Conservation (phyloP, 2,113 vertebrate genomes). For the Tachysurus vachellii region DNA sequence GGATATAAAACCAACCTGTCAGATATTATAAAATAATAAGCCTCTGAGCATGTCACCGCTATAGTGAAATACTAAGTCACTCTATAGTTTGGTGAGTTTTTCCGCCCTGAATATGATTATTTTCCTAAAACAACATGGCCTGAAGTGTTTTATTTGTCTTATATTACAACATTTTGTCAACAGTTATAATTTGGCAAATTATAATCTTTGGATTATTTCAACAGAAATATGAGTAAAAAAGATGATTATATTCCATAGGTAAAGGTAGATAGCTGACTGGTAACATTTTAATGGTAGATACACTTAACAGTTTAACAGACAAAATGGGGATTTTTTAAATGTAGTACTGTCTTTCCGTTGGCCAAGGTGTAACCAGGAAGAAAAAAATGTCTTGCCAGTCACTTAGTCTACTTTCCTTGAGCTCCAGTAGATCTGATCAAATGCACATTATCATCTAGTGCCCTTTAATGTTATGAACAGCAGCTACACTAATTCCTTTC, state of each 20-base stretch:
- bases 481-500: too few species aligned
- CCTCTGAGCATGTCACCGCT: background rate
- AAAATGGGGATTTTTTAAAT: background rate
- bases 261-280: background rate
- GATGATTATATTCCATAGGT: too few species aligned
- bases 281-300: background rate
- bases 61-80: background rate
- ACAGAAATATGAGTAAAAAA: background rate
- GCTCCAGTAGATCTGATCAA: too few species aligned
- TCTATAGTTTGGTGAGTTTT: background rate
- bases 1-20: background rate
- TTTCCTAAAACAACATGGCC: background rate
- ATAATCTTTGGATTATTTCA: background rate
- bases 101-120: background rate
- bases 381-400: too few species aligned
- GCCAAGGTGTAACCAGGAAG: background rate
- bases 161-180: background rate
- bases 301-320: background rate
- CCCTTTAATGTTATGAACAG: too few species aligned
- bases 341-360: background rate
- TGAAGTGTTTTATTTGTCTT: background rate
- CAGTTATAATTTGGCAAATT: background rate
- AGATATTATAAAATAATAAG: background rate
- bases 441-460: too few species aligned
- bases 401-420: too few species aligned